These are phyloP conservation scores for Physella acuta DNA, from an alignment of 1,140 invertebrate species.

Conservation along the genomic window DNA sequence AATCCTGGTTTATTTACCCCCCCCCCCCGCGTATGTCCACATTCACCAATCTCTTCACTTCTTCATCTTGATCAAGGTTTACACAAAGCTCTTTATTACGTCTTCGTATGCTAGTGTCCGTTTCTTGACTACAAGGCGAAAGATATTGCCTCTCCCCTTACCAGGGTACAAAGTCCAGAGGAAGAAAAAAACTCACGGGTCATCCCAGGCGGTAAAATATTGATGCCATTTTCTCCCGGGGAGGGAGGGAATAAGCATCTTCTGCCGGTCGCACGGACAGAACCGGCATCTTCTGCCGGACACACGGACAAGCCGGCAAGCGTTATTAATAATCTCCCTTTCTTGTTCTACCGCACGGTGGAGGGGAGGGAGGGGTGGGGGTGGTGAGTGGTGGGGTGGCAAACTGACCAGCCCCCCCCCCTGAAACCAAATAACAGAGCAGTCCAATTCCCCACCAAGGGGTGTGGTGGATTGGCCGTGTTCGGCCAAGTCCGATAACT, in stretches of 20 bases:
- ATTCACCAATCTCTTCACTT: no score
- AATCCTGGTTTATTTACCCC: no score
- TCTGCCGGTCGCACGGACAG: not conserved
- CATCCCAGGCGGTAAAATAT: not conserved
- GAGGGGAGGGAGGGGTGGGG: not conserved
- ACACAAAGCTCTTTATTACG: not conserved
- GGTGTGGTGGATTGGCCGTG: no score
- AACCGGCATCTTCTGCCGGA: not conserved
- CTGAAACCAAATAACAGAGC: not conserved
- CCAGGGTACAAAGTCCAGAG: no score
- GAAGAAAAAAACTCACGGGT: not conserved
- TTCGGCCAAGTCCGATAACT: no score
- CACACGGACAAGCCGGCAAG: not conserved
- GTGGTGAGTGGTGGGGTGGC: not conserved
- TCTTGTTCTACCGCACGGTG: not conserved
- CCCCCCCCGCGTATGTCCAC: no score
- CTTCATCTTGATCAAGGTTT: no score
- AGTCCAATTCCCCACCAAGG: not conserved
- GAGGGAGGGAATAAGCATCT: not conserved
- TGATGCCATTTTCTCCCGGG: not conserved
- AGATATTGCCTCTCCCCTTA: not conserved
- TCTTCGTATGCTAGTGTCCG: not conserved
- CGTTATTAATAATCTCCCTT: not conserved
- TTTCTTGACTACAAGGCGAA: not conserved
- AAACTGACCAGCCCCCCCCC: no score